Evolutionary conservation across 2,888 invertebrate species (phyloP), one percentile per base, ranked within the genome.

Genomic region (Cataglyphis livida): DNA sequence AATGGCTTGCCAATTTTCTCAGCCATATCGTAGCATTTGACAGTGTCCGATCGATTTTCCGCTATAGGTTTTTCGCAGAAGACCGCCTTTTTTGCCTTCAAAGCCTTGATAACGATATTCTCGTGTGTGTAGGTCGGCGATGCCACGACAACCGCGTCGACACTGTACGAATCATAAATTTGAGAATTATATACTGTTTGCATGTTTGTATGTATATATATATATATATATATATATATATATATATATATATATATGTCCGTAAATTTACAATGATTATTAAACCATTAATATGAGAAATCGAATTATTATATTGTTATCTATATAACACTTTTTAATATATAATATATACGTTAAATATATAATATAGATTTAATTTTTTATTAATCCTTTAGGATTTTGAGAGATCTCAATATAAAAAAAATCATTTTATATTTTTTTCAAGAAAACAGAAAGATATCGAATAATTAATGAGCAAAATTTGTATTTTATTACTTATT

Each of bases 31-130:
- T 96, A 97, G 89, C 96, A 96, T 81, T 95, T 95, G 85, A 94
- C 94, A 0, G 96, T 96, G 10, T 95, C 95, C 38, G 95, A 94
- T 3, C 95, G 94, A 83, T 95, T 95, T 88, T 96, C 95, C 0
- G 96, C 96, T 12, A 97, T 95, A 0, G 97, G 97, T 90, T 97
- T 97, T 93, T 97, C 97, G 89, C 96, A 96, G 92, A 96, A 97
- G 0, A 97, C 96, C 28, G 96, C 96, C 91, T 97, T 97, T 85
- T 95, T 95, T 78, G 95, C 94, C 12, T 95, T 94, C 59, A 96
- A 93, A 1, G 96, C 95, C 82, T 95, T 95, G 0, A 95, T 95
- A 0, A 96, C 95, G 25, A 96, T 95, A 6, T 93, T 94, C 89
- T 96, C 96, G 90, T 96, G 96, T 0, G 96, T 95, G 92, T 93